These are phyloP conservation scores for Pseudotriccus pelzelni DNA, from an alignment of 2,797 vertebrate genomes.

Conservation along the genomic window DNA sequence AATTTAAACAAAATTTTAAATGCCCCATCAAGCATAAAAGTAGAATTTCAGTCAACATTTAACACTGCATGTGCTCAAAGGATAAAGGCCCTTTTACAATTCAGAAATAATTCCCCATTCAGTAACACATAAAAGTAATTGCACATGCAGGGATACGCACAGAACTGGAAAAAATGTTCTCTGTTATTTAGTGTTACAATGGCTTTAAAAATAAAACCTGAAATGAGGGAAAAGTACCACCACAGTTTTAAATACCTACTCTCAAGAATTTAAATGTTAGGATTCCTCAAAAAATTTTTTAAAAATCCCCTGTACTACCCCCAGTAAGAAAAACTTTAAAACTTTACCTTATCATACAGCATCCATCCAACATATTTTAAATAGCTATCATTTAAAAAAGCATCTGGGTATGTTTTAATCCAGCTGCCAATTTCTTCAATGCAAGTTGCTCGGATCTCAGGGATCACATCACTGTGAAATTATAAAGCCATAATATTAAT, in stretches of 20 bases:
- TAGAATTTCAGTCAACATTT: neutral
- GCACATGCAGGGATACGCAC: neutral
- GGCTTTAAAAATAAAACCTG: neutral
- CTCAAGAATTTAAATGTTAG: neutral
- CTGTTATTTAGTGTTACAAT: neutral
- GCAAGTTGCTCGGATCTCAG: slow-evolving; percentile 88
- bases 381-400: slow-evolving; percentile 88
- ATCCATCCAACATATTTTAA: slow-evolving; percentile 94
- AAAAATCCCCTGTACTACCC: neutral
- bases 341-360: slow-evolving; percentile 89
- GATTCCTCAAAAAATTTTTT: neutral
- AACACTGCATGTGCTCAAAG: neutral
- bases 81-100: neutral
- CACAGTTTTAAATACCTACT: neutral
- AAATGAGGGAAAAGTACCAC: neutral
- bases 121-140: neutral
- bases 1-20: neutral
- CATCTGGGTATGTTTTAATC: slow-evolving; percentile 86
- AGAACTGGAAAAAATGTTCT: neutral
- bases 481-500: neutral
- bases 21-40: neutral
- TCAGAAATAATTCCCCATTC: neutral
- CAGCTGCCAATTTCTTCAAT: slow-evolving; percentile 88
- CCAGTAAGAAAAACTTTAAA: neutral
- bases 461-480: slow-evolving; percentile 84